phyloP scores from a whole-genome alignment of 2,113 vertebrate species.

The Stomatorhinus ivindoensis region DNA sequence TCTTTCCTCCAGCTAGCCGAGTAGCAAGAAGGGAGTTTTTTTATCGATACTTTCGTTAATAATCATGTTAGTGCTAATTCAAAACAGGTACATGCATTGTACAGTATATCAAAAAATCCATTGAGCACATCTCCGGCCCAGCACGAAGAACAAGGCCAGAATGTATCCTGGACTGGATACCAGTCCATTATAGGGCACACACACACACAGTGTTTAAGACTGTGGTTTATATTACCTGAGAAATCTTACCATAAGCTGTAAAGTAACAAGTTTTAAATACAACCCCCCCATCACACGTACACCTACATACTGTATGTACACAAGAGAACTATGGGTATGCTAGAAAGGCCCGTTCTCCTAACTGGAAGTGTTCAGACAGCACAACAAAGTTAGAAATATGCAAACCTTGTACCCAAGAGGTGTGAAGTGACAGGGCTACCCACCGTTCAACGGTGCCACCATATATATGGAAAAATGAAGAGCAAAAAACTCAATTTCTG shows the following conservation, averaged over 20 bases:
- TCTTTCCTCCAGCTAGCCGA: not conserved
- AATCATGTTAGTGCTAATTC: not conserved
- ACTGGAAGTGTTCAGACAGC: not conserved
- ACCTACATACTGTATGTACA: not conserved
- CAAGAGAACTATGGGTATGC: not conserved
- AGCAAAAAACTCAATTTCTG: not conserved
- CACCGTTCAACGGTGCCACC: not conserved
- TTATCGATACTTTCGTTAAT: not conserved
- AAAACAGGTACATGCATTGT: not conserved
- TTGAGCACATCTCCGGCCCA: not conserved
- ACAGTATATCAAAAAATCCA: not conserved
- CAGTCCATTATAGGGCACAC: not conserved
- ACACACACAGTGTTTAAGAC: not conserved
- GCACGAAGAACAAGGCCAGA: too few relatives aligned
- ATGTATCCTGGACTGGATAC: not conserved
- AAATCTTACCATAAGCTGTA: not conserved
- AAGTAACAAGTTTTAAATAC: too few relatives aligned
- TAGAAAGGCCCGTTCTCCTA: not conserved
- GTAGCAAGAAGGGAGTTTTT: not conserved
- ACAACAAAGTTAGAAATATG: not conserved
- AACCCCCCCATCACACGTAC: not conserved
- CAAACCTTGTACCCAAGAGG: not conserved
- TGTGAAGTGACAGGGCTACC: not conserved
- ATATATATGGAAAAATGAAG: not conserved
- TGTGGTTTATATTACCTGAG: not conserved